Conservation (phyloP, 2,888 invertebrate species). For the Caenorhabditis wallacei region DNA sequence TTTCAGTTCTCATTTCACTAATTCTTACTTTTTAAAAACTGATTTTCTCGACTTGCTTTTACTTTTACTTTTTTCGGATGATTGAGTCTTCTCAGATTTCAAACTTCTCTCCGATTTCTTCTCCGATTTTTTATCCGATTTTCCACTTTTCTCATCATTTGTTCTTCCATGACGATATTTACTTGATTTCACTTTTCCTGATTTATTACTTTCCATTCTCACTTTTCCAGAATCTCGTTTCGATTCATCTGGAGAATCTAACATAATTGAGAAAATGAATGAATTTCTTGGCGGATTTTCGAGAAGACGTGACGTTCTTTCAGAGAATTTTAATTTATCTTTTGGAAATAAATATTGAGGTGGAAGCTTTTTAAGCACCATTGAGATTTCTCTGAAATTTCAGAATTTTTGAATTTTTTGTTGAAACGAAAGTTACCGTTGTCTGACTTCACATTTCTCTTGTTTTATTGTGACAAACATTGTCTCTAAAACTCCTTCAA, state of each 20-base stretch:
- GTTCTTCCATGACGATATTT: constrained; percentile 40
- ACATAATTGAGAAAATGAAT: not conserved
- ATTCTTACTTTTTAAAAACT: constrained; percentile 38
- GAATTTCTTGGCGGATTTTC: constrained; percentile 47
- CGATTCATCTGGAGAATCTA: not conserved
- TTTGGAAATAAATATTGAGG: constrained; percentile 42
- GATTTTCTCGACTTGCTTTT: constrained; percentile 40
- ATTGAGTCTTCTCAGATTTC: constrained; percentile 30
- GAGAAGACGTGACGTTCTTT: constrained; percentile 40
- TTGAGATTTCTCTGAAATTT: constrained; percentile 45
- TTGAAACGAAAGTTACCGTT: no score
- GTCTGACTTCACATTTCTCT: constrained; percentile 48
- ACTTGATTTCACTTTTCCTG: constrained; percentile 34
- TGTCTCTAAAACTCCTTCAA: constrained; percentile 44
- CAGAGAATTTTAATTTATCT: constrained; percentile 30
- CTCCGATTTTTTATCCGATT: constrained; percentile 11
- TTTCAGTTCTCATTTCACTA: not conserved
- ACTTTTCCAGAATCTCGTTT: not conserved
- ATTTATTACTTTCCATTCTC: constrained; percentile 6
- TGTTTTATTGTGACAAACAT: constrained; percentile 31
- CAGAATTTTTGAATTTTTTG: not conserved
- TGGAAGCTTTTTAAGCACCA: constrained; percentile 42
- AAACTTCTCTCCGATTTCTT: constrained; percentile 16
- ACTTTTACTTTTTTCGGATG: constrained; percentile 41
- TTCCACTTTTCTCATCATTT: constrained; percentile 18